A percentile compares a stretch with the other conserved stretches of the same genome.
phyloP scores from a whole-genome alignment of 2,113 vertebrate genomes.

The Vidua macroura region DNA sequence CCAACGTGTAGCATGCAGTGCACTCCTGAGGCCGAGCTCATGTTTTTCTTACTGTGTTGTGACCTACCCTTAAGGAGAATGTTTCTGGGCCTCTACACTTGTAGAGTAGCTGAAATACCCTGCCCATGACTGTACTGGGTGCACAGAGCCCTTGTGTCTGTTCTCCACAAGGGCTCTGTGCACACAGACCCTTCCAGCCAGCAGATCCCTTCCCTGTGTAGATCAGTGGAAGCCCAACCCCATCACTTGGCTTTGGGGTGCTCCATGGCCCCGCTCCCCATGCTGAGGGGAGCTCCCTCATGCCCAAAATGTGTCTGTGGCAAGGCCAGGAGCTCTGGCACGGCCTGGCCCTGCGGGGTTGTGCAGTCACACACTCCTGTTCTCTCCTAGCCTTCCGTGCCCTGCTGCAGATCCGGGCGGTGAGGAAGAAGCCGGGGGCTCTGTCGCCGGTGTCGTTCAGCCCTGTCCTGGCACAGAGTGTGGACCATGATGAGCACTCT shows the following conservation, averaged over 20 bases:
- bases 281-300: accelerated
- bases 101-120: background rate
- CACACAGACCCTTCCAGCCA: background rate
- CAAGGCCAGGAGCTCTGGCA: background rate
- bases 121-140: background rate
- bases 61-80: background rate
- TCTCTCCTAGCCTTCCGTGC: conserved; percentile 88
- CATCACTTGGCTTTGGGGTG: background rate
- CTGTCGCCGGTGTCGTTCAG: conserved; percentile 95
- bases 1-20: background rate
- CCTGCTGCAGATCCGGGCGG: conserved; percentile 95
- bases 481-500: conserved; percentile 95
- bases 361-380: background rate
- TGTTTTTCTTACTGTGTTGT: background rate
- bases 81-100: background rate
- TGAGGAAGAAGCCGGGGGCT: conserved; percentile 93
- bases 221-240: background rate
- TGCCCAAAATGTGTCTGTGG: accelerated
- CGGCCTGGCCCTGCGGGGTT: background rate
- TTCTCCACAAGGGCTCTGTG: background rate
- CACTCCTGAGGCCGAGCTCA: accelerated
- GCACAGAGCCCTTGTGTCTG: background rate
- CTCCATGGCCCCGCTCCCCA: accelerated
- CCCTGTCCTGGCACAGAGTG: conserved; percentile 91
- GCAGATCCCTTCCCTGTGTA: background rate